Base-by-base conservation (phyloP, 2,113 vertebrate genomes). In the Forbesichthys papilliferus region DNA sequence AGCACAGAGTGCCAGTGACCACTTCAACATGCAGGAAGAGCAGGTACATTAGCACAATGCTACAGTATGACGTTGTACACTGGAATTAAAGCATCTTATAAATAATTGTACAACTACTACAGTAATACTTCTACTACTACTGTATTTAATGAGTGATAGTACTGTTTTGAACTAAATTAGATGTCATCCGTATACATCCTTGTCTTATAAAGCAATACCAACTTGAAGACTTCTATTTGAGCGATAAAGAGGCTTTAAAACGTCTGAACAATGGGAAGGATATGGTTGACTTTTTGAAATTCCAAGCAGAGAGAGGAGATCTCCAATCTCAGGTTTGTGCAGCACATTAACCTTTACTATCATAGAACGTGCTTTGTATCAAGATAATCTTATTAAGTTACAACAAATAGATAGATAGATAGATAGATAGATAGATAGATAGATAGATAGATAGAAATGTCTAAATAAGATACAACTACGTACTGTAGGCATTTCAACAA, bases 221-320 rank as follows among this genome's bases (percentile, higher is more conserved):
- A 64, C 91, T 90, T 61, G 95, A 98, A 90, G 81, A 90, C 1
- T 80, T 98, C 83, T 92, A 94, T 16, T 79, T 99, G 27, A 91
- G 84, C 81, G 93, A 94, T 72, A 86, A 91, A 14, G 91, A 93
- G 57, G 87, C 91, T 52, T 82, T 98, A 47, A 89, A 93, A 65
- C 82, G 86, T 36, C 90, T 95, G 84, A 92, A 84, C 3, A 89
- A 93, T 55, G 93, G 94, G 75, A 93, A 90, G 0, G 95, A 98
- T 42, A 51, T 93, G 52, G 93, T 96, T 64, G 93, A 95, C 82
- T 99, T 91, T 90, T 68, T 98, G 69, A 95, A 93, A 74, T 91
- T 93, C 5, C 91, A 95, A 89, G 96, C 96, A 46, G 87, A 92
- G 62, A 89, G 93, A 60, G 97, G 96, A 83, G 94, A 97, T 6